Evolutionary conservation across 2,797 vertebrate species (phyloP).

Genomic region (Acipenser transmontanus): DNA sequence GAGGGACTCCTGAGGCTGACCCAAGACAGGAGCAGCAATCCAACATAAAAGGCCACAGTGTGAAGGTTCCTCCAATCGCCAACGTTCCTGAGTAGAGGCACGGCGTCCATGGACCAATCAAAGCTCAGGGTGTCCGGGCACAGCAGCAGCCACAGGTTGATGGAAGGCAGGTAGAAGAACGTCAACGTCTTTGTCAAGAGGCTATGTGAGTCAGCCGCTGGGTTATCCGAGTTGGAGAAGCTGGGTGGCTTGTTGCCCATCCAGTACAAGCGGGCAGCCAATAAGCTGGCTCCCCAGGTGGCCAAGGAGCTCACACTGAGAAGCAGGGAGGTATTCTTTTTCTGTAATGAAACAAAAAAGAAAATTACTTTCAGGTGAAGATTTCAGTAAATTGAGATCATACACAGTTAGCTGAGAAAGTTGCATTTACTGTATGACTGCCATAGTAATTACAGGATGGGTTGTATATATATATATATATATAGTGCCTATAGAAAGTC

Average conservation of each 20-base stretch:
- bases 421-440: too few species aligned
- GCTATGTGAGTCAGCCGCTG: constrained; percentile 83
- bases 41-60: constrained; percentile 76
- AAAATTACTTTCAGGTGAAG: too few species aligned
- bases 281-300: constrained; percentile 74
- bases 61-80: constrained; percentile 84
- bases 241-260: constrained; percentile 98
- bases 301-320: constrained; percentile 78
- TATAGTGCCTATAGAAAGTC: too few species aligned
- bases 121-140: constrained; percentile 94
- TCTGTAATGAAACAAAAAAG: constrained; percentile 50
- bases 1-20: constrained; percentile 61
- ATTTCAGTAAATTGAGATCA: not conserved
- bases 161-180: constrained; percentile 83
- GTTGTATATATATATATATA: too few species aligned
- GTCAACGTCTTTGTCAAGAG: constrained; percentile 79
- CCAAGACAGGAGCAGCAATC: constrained; percentile 70
- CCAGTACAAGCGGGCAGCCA: constrained; percentile 90
- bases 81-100: constrained; percentile 80
- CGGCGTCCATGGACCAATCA: constrained; percentile 97
- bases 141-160: constrained; percentile 90
- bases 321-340: constrained; percentile 77
- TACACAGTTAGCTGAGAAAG: not conserved
- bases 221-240: constrained; percentile 98
- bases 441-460: too few species aligned